Evolutionary conservation across 92 coral and sea anemone species (phyloP), one percentile per base, ranked within the genome.

Genomic region (Phenganax subtilis): DNA sequence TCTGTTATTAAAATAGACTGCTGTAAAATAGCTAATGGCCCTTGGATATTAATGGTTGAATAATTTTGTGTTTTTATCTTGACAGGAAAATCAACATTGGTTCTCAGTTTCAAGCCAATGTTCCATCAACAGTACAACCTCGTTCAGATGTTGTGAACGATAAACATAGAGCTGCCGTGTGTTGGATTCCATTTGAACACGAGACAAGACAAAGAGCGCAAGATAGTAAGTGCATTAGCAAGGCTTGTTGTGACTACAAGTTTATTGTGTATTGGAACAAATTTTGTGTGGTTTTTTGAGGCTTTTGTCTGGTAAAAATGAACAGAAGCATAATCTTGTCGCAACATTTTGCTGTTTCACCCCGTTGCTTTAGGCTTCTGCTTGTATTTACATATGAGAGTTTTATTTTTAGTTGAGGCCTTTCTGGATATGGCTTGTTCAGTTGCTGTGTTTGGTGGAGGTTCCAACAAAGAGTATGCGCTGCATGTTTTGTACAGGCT

Each of bases 351-450:
- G 47, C 47, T 37, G 0, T 37, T 37, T 37, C 47, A 0, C 47
- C 47, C 47, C 2, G 47, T 37, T 37, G 47, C 47, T 37, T 2
- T 37, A 37, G 47, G 47, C 47, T 37, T 37, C 47, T 37, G 5
- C 47, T 37, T 37, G 47, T 37, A 37, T 37, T 37, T 37, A 37
- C 47, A 37, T 37, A 3, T 8, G n/a, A 14, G n/a, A 74, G 57
- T 72, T 57, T 51, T 10, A 8, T 67, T 72, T 10, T 25, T 80
- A 62, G 98, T 93, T 78, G 92, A 92, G 83, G 90, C 98, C 12
- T 93, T 87, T 81, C 89, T 93, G 59, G 97, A 93, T 75, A 92
- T 93, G 89, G 90, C 98, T n/a, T 90, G 97, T 81, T 93, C 98
- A 1, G 91, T 90, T n/a, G 98, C 98, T n/a, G 91, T 93, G 10